Evolutionary conservation across 2,888 invertebrate species (phyloP), one percentile per base, ranked within the genome.

Genomic region (Synanthedon formicaeformis): DNA sequence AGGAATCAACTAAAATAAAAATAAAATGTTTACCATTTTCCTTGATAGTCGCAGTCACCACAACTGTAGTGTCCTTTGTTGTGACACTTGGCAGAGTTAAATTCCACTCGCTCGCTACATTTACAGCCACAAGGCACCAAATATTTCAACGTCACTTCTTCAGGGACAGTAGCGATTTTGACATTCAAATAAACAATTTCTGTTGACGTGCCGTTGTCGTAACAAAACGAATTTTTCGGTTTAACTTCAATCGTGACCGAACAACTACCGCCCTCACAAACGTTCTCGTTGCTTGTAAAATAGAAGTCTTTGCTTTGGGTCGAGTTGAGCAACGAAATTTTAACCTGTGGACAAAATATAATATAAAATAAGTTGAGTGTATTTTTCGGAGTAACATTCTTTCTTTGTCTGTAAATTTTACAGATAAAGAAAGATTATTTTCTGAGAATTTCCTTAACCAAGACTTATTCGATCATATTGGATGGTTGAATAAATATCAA

Each of bases 11-110:
- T 2, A 18, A 18, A 18, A 18, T 3, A 16, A 16, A 16, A 16
- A 16, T 16, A 23, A 34, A 14, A 27, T 50, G 59, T 73, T 69
- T 73, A 88, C 77, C 82, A 78, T 55, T 78, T 88, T 2, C 65
- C 56, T 5, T 78, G 59, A 60, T 93, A 93, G 0, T 74, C 71
- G 71, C 93, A 94, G 10, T 88, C 78, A 0, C 93, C 93, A 65
- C 92, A 92, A 45, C 89, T 76, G 41, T 80, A 85, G 40, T 88
- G 87, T 1, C 92, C 92, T 53, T 78, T 71, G 1, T 59, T 55
- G 34, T 65, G 69, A 63, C 90, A 91, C 8, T 66, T 60, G 0
- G 58, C 45, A 0, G 91, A 88, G 27, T 80, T 74, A 1, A 52
- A 58, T 50, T 81, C 77, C 53, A 76, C 64, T 0, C 57, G 55